These are phyloP conservation scores for Brachionus asplanchnoidis DNA, from an alignment of 1,140 invertebrate species.

Conservation along the genomic window DNA sequence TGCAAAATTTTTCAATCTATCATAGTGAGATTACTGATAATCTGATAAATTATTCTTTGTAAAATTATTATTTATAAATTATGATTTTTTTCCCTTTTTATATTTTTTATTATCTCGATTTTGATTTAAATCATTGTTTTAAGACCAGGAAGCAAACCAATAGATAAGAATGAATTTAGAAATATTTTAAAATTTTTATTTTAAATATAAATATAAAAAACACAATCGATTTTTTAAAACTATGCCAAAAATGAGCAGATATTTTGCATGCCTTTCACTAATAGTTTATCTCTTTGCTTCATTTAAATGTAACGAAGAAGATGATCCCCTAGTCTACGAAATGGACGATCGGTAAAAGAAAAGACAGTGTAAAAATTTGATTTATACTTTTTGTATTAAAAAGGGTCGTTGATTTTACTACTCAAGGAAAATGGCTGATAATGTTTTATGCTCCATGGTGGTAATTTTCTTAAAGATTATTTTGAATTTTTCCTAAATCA, in stretches of 20 bases:
- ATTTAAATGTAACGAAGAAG: neutral
- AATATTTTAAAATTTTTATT: neutral
- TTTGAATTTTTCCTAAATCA: neutral
- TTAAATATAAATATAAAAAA: neutral
- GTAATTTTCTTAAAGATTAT: neutral
- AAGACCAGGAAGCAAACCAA: neutral
- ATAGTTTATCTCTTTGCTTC: neutral
- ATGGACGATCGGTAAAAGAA: slow-evolving; percentile 26
- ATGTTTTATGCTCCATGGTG: slow-evolving; percentile 42
- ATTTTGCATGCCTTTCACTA: neutral
- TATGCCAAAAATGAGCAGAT: neutral
- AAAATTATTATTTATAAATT: neutral
- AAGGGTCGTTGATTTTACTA: slow-evolving; percentile 31
- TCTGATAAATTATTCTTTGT: neutral
- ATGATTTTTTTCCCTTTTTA: neutral
- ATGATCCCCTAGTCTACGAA: slow-evolving; percentile 36
- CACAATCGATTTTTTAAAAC: neutral
- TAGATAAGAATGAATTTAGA: neutral
- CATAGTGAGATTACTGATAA: neutral
- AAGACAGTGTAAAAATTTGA: too few species aligned
- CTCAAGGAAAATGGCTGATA: slow-evolving; percentile 39
- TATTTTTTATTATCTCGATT: neutral
- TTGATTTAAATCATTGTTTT: neutral
- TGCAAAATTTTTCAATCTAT: neutral
- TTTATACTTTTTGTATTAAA: neutral